These are phyloP conservation scores for Harpalus rufipes DNA, from an alignment of 2,888 invertebrate species.

Conservation along the genomic window DNA sequence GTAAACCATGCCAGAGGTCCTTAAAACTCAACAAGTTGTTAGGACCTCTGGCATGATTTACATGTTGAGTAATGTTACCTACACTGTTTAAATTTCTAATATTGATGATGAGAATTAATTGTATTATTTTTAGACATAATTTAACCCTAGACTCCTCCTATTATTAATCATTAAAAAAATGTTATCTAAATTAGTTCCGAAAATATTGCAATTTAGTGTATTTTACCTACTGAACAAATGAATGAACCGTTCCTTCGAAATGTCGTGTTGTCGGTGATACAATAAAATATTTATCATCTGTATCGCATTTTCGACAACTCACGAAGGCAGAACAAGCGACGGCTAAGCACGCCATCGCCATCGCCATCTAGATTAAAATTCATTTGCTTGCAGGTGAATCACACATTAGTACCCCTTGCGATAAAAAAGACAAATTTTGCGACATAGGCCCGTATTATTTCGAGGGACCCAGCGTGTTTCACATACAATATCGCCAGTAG, in stretches of 20 bases:
- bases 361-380: not conserved
- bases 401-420: not conserved
- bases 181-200: not conserved
- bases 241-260: slow-evolving; percentile 32
- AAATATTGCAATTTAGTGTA: not conserved
- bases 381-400: not conserved
- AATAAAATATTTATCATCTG: slow-evolving; percentile 34
- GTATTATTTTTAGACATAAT: no score
- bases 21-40: no score
- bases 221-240: not conserved
- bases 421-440: not conserved
- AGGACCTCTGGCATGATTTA: no score
- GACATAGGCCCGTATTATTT: no score
- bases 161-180: no score
- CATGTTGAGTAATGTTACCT: no score
- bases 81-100: no score
- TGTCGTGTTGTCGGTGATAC: slow-evolving; percentile 12
- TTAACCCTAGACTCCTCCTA: no score
- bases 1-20: no score
- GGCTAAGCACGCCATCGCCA: not conserved
- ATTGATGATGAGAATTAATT: no score
- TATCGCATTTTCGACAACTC: slow-evolving; percentile 32
- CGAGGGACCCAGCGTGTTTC: no score
- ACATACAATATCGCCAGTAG: no score
- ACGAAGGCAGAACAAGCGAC: slow-evolving; percentile 6